These are phyloP conservation scores for Axis porcinus DNA, from an alignment of 2,113 vertebrate species.

Conservation along the genomic window DNA sequence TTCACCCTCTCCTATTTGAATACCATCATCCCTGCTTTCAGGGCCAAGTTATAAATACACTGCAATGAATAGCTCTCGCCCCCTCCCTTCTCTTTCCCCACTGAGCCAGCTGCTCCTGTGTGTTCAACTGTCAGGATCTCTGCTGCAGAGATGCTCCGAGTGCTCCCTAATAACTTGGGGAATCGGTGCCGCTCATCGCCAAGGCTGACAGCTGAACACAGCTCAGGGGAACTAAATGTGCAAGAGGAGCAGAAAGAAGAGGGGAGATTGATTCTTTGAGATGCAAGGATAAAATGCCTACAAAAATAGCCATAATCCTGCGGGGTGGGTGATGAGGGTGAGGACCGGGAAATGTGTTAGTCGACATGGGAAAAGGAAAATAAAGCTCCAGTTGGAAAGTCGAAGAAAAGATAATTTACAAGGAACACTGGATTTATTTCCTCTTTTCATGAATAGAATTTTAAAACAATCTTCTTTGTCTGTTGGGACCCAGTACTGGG, in stretches of 20 bases:
- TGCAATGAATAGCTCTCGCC: neutral
- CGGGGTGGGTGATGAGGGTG: neutral
- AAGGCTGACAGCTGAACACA: constrained; percentile 48
- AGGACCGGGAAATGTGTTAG: neutral
- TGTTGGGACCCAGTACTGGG: neutral
- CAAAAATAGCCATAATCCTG: neutral
- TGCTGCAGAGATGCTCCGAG: constrained; percentile 35
- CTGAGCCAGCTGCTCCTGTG: constrained; percentile 31
- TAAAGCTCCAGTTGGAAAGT: neutral
- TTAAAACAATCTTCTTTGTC: neutral
- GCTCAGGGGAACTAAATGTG: constrained; percentile 61
- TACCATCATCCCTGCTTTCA: constrained; percentile 36
- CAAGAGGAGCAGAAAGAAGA: constrained; percentile 32
- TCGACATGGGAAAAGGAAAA: neutral
- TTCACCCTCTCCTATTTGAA: constrained; percentile 52
- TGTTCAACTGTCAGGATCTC: constrained; percentile 61
- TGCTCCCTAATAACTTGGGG: constrained; percentile 54
- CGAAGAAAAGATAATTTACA: neutral
- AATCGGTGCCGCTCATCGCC: constrained; percentile 23
- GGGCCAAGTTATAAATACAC: constrained; percentile 64
- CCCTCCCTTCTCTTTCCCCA: constrained; percentile 20
- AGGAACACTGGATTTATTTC: neutral
- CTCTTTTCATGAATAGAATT: neutral
- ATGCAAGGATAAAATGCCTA: neutral
- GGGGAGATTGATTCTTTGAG: neutral